Conservation (phyloP, 2,888 invertebrate species). For the Ephialtes manifestator region DNA sequence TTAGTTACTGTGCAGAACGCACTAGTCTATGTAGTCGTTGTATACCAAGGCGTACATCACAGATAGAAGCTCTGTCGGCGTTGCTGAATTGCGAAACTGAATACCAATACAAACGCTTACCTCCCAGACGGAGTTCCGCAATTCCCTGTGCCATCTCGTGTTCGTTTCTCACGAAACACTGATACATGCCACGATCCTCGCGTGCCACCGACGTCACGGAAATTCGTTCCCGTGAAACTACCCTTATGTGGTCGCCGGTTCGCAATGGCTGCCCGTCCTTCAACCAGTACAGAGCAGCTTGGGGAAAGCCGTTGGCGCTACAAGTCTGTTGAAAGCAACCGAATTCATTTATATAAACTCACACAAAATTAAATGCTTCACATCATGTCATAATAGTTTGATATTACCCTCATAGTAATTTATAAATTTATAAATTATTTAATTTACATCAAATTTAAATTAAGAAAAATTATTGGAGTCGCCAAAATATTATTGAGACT, state of each 20-base stretch:
- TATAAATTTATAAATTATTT: no score
- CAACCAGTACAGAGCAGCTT: constrained; percentile 84
- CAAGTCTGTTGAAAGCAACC: constrained; percentile 81
- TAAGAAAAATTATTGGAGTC: no score
- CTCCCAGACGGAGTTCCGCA: constrained; percentile 86
- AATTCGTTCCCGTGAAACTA: constrained; percentile 87
- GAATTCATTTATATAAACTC: constrained; percentile 14
- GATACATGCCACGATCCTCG: constrained; percentile 86
- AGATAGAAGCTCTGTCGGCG: constrained; percentile 40
- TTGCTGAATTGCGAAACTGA: constrained; percentile 46
- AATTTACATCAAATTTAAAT: no score
- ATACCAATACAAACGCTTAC: constrained; percentile 78
- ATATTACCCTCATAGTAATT: background rate
- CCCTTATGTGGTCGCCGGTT: constrained; percentile 84
- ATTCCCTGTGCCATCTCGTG: constrained; percentile 86
- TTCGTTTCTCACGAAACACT: constrained; percentile 86
- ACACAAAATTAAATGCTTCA: background rate
- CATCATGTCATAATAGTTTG: background rate
- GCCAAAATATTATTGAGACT: no score
- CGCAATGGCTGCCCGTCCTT: constrained; percentile 86
- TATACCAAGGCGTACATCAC: constrained; percentile 54
- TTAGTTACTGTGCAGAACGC: constrained; percentile 18
- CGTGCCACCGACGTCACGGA: constrained; percentile 85
- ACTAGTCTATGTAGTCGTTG: background rate
- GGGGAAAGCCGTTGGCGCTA: constrained; percentile 84